Base-by-base conservation (phyloP, 2,888 invertebrate genomes). In the Ellobium chinense region DNA sequence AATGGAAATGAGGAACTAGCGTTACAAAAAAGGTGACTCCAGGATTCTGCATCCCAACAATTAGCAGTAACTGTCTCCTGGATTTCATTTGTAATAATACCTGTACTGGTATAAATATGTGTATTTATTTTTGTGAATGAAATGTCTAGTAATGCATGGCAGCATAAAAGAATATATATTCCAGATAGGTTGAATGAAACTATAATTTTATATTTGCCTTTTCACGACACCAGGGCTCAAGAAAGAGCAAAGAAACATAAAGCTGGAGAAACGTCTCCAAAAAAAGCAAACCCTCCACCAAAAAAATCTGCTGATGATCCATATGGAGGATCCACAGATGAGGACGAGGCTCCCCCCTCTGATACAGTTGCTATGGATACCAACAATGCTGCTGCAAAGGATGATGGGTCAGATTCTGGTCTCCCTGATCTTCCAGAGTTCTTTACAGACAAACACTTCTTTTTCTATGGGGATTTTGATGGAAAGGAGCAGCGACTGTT, bases 381-480 rank as follows among this genome's bases (percentile, higher is more conserved):
- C 65, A 66, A 68, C 21, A 58, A 27, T 24, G 63, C 63, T 12
- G 63, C 29, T 31, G 60, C 24, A 39, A 74, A 56, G 58, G 80
- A 78, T 58, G 80, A 65, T 27, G 78, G 80, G 2, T 81, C 85
- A 31, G 90, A 89, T 76, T 89, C 89, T 1, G 90, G 88, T 0
- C 77, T 91, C 34, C 91, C 91, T 4, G 90, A 90, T 29, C 81
- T 91, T 27, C 91, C 91, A 0, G 89, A 91, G 73, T 91, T 91
- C 83, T 90, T 92, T 78, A 83, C 87, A 2, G 88, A 89, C 58
- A 91, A 91, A 83, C 81, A 87, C 66, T 92, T 92, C 84, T 90
- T 92, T 78, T 85, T 92, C 9, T 92, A 92, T 83, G 92, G 92
- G 73, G 84, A 88, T n/a, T 89, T 91, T 77, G 83, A 82, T 5